phyloP scores from a whole-genome alignment of 2,797 vertebrate genomes.

The Lepilemur ruficaudatus region DNA sequence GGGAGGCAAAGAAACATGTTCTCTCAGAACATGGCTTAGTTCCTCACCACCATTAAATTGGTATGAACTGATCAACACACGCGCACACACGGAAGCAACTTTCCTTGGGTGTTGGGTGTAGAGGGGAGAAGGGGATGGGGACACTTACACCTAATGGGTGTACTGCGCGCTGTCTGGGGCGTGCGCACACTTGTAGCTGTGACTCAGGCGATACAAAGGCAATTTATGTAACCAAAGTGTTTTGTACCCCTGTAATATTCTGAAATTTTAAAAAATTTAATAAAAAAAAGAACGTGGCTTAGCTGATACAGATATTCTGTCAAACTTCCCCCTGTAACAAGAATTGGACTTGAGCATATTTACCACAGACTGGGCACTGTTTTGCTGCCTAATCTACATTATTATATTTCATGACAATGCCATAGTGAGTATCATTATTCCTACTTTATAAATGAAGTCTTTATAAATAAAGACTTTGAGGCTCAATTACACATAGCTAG shows the following conservation, averaged over 20 bases:
- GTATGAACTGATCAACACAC: too few relatives aligned
- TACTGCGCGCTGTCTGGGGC: too few relatives aligned
- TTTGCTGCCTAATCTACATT: background rate
- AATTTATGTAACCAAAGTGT: too few relatives aligned
- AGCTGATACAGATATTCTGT: background rate
- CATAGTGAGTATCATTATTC: background rate
- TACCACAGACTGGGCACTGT: background rate
- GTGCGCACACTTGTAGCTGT: too few relatives aligned
- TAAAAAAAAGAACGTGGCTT: background rate
- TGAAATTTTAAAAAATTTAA: too few relatives aligned
- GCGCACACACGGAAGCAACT: too few relatives aligned
- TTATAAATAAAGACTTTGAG: background rate
- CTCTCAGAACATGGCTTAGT: background rate
- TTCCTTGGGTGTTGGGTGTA: too few relatives aligned
- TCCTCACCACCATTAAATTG: too few relatives aligned
- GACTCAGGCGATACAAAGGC: too few relatives aligned
- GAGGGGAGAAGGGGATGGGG: too few relatives aligned
- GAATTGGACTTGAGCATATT: background rate
- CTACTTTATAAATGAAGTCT: background rate
- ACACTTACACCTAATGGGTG: too few relatives aligned
- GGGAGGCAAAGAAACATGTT: background rate
- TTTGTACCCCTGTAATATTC: too few relatives aligned
- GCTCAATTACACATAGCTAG: background rate
- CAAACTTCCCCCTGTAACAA: background rate
- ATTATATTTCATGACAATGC: background rate